These are phyloP conservation scores for Dicyrtoma fusca DNA, from an alignment of 2,888 invertebrate genomes.

Conservation along the genomic window DNA sequence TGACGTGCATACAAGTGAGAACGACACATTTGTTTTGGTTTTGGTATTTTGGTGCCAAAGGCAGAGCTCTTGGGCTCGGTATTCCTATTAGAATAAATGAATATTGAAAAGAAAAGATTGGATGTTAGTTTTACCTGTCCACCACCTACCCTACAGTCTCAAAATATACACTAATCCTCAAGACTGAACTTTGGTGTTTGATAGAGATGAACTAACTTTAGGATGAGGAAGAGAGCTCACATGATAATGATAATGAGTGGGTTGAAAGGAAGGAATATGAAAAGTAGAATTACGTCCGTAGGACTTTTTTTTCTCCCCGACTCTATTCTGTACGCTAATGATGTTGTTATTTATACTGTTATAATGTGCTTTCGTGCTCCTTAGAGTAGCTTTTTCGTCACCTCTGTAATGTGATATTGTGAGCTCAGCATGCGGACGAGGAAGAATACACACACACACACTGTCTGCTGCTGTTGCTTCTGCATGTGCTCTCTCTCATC, in stretches of 20 bases:
- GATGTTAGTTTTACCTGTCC: slow-evolving; percentile 11
- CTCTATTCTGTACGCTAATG: slow-evolving; percentile 14
- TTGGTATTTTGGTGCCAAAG: slow-evolving; percentile 43
- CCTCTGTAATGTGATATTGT: neutral
- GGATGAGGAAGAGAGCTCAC: neutral
- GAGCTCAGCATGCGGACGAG: neutral
- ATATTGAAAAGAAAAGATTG: slow-evolving; percentile 27
- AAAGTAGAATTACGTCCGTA: slow-evolving; percentile 7
- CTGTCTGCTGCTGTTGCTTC: no score
- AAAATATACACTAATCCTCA: neutral
- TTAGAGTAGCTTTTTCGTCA: slow-evolving; percentile 6
- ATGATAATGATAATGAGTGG: slow-evolving; percentile 25
- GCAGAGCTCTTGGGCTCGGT: slow-evolving; percentile 28
- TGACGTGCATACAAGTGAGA: no score
- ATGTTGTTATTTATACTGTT: slow-evolving; percentile 33
- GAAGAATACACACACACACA: no score
- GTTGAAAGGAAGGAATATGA: slow-evolving; percentile 17
- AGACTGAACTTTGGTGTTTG: no score
- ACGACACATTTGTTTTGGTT: slow-evolving; percentile 34
- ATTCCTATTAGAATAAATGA: slow-evolving; percentile 16
- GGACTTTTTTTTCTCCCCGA: slow-evolving; percentile 12
- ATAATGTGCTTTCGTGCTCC: slow-evolving; percentile 6
- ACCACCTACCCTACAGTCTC: slow-evolving; percentile 25
- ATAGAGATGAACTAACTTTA: neutral
- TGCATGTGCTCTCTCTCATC: no score